Evolutionary conservation across 2,888 invertebrate species (phyloP), one percentile per base, ranked within the genome.

Genomic region (Carpatolechia fugitivella): DNA sequence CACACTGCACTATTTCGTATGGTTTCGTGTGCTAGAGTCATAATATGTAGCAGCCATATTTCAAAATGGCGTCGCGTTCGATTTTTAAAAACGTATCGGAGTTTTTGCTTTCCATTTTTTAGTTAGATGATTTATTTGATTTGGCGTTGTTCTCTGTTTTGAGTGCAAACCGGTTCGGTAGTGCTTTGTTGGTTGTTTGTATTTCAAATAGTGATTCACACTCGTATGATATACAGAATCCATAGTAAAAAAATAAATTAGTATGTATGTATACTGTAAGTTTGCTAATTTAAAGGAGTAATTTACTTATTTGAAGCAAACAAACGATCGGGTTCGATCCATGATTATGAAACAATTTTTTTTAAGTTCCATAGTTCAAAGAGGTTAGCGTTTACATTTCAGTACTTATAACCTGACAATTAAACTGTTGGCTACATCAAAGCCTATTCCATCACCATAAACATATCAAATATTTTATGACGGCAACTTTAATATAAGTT

Each of bases 1-100:
- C 69, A 77, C 72, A 74, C 66, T 24, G 24, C 24, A 24, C 24
- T 6, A 24, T 24, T 24, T 60, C 64, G 60, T 53, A 65, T 68
- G 65, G 69, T 69, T 82, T 80, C 84, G 81, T 82, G 84, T 74
- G 71, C 61, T 65, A 64, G 60, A 63, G 77, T 82, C 73, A 82
- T 85, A 79, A 76, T 76, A 75, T 75, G 70, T 70, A 66, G 70
- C 69, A 57, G 72, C 75, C 72, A 80, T 84, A 80, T 79, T 82
- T 82, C 76, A 82, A 83, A 78, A 84, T 79, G 74, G 81, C 78
- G 78, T 69, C 71, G 69, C 58, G 64, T 76, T 77, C 71, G 75
- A 69, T 80, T 82, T 80, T 75, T 69, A 69, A 78, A 73, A 59
- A 31, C 35, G 35, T 20, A 31, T 33, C 49, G 30, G 31, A 14